Conservation (phyloP, 2,113 vertebrate species). For the Oreamnos americanus region DNA sequence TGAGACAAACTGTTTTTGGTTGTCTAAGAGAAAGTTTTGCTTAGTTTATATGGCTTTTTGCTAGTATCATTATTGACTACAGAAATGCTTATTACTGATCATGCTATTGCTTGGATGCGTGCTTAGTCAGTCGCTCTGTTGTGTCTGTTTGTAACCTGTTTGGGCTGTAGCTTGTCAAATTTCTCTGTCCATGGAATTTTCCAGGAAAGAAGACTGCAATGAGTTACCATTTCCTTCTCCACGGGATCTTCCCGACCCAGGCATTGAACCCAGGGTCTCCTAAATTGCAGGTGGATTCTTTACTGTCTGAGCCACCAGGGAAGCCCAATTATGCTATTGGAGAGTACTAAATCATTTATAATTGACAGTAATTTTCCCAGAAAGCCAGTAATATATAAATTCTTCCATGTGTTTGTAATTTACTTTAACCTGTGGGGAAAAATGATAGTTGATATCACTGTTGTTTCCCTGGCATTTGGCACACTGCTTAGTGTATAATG, state of each 20-base stretch:
- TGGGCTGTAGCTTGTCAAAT: background rate
- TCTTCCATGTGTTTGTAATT: background rate
- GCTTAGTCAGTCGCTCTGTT: background rate
- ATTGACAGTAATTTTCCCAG: background rate
- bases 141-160: background rate
- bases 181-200: background rate
- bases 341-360: background rate
- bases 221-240: background rate
- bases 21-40: background rate
- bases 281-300: background rate
- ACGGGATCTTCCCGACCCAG: background rate
- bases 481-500: background rate
- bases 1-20: conserved; percentile 72
- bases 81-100: background rate
- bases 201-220: background rate
- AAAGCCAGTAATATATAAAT: background rate
- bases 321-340: background rate
- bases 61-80: background rate
- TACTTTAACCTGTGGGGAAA: background rate
- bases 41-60: background rate
- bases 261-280: background rate
- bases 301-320: background rate
- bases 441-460: background rate
- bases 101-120: background rate
- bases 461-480: background rate